phyloP scores from a whole-genome alignment of 2,113 vertebrate genomes.

The Thomomys bottae region DNA sequence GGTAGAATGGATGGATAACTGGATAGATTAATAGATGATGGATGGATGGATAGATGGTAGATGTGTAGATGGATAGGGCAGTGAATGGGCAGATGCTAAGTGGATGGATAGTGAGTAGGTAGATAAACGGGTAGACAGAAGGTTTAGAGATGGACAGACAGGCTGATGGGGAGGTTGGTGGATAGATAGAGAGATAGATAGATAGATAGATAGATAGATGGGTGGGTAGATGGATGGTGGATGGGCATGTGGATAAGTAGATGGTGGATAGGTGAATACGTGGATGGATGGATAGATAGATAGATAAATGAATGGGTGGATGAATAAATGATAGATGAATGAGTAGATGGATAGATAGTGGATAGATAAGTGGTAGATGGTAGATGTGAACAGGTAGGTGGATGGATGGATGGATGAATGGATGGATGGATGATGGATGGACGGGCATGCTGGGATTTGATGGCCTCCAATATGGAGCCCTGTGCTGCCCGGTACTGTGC shows the following conservation, averaged over 20 bases:
- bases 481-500: neutral
- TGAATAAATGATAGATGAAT: neutral
- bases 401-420: too few species aligned
- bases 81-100: neutral
- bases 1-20: neutral
- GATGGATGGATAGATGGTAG: neutral
- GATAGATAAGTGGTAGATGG: too few species aligned
- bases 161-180: too few species aligned
- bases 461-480: neutral
- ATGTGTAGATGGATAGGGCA: accelerated
- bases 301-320: too few species aligned
- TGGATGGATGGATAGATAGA: neutral
- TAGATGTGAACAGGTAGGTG: too few species aligned
- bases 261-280: too few species aligned
- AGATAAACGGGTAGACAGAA: neutral
- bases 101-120: neutral
- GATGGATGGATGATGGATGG: too few species aligned
- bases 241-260: too few species aligned
- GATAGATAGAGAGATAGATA: too few species aligned
- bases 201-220: too few species aligned
- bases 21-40: neutral
- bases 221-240: too few species aligned
- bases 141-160: neutral
- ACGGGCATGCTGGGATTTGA: neutral
- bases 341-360: too few species aligned